A percentile compares a stretch with the other conserved stretches of the same genome.
Evolutionary conservation across 37 sponge, comb jelly and placozoan species (phyloP).

Genomic region (Axinella damicornis): DNA sequence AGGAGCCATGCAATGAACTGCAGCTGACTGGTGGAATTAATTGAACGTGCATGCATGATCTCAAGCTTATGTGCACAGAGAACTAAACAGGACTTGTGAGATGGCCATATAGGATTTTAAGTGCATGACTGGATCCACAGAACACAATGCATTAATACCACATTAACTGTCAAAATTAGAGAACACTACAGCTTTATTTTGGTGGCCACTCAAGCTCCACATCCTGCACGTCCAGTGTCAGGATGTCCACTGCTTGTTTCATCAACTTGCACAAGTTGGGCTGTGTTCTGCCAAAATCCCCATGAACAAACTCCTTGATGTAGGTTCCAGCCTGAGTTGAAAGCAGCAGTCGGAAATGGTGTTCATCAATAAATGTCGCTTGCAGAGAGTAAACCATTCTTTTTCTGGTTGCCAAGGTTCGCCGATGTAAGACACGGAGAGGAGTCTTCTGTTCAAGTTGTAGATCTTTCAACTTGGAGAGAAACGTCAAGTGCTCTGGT

Average conservation of each 20-base stretch:
- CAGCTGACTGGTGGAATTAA: no score
- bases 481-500: constrained; percentile 18
- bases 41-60: no score
- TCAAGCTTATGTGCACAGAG: no score
- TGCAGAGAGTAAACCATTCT: constrained; percentile 61
- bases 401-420: constrained; percentile 74
- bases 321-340: constrained; percentile 95
- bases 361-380: constrained; percentile 48
- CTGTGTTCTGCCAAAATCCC: constrained; percentile 94
- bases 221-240: constrained; percentile 76
- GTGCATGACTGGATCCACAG: no score
- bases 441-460: constrained; percentile 91
- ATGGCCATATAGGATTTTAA: no score
- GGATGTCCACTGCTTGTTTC: constrained; percentile 49
- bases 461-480: constrained; percentile 58
- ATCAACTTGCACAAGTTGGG: constrained; percentile 87
- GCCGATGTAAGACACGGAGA: constrained; percentile 93
- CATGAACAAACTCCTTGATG: constrained; percentile 99
- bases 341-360: constrained; percentile 80
- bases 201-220: constrained; percentile 86
- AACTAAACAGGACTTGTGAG: no score
- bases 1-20: no score
- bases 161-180: no score
- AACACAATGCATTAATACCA: no score
- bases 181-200: no score